These are phyloP conservation scores for Salvator merianae DNA, from an alignment of 2,113 vertebrate genomes.

Conservation along the genomic window DNA sequence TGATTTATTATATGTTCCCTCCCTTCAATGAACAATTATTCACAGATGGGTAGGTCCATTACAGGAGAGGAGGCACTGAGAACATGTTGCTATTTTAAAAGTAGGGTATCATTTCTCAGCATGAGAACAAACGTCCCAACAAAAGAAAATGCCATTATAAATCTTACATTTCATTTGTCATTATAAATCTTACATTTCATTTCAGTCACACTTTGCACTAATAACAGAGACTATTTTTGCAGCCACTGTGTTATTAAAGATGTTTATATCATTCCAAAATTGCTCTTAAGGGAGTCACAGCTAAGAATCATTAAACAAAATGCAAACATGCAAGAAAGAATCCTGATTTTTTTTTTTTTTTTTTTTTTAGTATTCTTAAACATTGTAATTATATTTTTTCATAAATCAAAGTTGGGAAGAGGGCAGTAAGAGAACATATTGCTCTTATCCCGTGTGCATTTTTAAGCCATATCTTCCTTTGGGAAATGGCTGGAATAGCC, in stretches of 20 bases:
- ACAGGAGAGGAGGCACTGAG: background rate
- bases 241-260: background rate
- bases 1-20: background rate
- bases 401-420: background rate
- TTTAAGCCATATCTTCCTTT: background rate
- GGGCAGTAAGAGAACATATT: background rate
- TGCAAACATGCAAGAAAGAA: background rate
- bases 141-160: constrained; percentile 29
- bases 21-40: constrained; percentile 30
- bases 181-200: constrained; percentile 27
- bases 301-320: background rate
- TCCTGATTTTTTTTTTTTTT: no score
- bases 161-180: constrained; percentile 34
- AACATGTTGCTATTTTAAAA: constrained; percentile 28
- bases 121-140: constrained; percentile 18
- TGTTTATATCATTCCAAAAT: constrained; percentile 2
- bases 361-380: constrained; percentile 25
- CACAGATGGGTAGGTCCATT: constrained; percentile 4
- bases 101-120: constrained; percentile 23
- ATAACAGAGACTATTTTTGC: constrained; percentile 6
- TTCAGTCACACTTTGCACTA: background rate
- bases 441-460: background rate
- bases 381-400: background rate
- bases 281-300: background rate
- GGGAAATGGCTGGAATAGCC: background rate